Base-by-base conservation (phyloP, 2,113 vertebrate genomes). In the Ursus arctos region DNA sequence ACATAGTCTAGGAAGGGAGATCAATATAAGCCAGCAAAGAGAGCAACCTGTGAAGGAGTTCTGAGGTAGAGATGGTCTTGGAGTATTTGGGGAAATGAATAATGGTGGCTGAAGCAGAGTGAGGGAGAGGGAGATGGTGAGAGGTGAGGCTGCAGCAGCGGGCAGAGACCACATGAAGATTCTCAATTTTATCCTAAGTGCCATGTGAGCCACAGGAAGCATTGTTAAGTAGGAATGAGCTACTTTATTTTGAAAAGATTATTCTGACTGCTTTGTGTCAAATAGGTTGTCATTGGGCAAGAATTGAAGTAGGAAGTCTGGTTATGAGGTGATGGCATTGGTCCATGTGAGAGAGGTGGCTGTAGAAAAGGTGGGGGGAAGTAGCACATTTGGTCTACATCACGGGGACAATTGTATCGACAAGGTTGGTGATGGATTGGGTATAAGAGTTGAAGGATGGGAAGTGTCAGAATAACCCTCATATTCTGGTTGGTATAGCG, bases 171-270 rank as follows among this genome's bases (percentile, higher is more conserved):
- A 16, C 53, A 12, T 0, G 53, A 83, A 77, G 53, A 49, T 43
- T 92, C 90, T 89, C 3, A 3, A 5, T 88, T 43, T 72, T 71
- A 80, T 85, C 12, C 3, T 43, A 65, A 76, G 53, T 49, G 3
- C 69, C 77, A 71, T 10, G 3, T 91, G 59, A 93, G 43, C 28
- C 53, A 67, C 2, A 61, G 67, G 21, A 49, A 81, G 7, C 1
- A 51, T 51, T 95, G 43, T 81, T 89, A 36, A 85, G 47, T 65
- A 65, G 71, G 55, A 31, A 88, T 63, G 53, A 96, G 55, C 21
- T 28, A 40, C 53, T 84, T 95, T 61, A 61, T 80, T 92, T 97
- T 94, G 91, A 85, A 94, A 86, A 63, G 14, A 16, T 81, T 65
- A 59, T 51, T 81, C 22, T 91, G n/a, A 63, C 24, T 59, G 31